A percentile compares a stretch with the other conserved stretches of the same genome.
phyloP scores from a whole-genome alignment of 2,113 vertebrate species.

The Fregata magnificens region DNA sequence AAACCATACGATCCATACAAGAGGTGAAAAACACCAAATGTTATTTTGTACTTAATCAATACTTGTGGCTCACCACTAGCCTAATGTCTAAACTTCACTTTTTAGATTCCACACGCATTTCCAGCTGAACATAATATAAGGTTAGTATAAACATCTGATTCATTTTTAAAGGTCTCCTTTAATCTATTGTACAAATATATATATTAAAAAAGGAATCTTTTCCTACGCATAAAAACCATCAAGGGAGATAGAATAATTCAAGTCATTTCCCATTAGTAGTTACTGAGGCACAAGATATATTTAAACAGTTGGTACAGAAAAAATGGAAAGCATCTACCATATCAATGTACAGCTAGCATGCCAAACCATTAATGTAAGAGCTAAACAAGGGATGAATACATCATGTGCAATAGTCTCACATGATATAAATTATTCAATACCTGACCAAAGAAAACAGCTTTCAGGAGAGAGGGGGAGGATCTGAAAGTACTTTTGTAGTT shows the following conservation, averaged over 20 bases:
- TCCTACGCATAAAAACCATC: neutral
- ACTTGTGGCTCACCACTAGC: neutral
- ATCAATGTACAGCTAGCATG: constrained; percentile 58
- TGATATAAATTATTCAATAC: constrained; percentile 62
- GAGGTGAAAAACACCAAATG: neutral
- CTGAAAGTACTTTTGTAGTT: constrained; percentile 46
- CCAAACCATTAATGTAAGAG: constrained; percentile 62
- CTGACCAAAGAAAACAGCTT: constrained; percentile 62
- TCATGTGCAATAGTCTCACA: constrained; percentile 56
- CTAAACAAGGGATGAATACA: constrained; percentile 67
- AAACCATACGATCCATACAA: neutral
- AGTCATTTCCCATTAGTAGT: constrained; percentile 48
- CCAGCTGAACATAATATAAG: neutral
- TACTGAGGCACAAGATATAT: constrained; percentile 62
- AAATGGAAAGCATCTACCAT: constrained; percentile 63
- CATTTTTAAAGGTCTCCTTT: neutral
- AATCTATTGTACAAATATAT: neutral
- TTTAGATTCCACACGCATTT: neutral
- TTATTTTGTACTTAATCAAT: neutral
- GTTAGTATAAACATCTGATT: neutral
- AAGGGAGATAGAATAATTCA: constrained; percentile 54
- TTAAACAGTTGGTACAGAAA: constrained; percentile 70
- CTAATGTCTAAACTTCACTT: neutral
- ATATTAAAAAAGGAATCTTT: neutral
- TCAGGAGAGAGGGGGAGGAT: constrained; percentile 47